Evolutionary conservation across 2,797 vertebrate genomes (phyloP), one percentile per base, ranked within the genome.

Genomic region (Sylvilagus floridanus): DNA sequence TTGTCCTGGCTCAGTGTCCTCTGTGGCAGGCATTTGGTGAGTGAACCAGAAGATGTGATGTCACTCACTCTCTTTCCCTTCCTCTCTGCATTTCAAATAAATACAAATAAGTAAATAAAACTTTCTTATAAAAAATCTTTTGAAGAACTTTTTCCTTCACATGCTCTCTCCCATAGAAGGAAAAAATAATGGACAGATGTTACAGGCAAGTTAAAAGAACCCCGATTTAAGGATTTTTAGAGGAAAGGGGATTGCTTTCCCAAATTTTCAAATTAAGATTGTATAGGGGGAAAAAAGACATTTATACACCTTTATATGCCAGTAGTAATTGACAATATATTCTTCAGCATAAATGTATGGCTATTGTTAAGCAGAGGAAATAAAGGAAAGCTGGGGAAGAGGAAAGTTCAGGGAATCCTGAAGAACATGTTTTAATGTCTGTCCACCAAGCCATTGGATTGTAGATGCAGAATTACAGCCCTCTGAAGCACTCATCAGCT

Each of bases 191-290:
- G 88, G 10, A 35, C 22, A 6, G 19, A 65, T 79, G 19, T 47
- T 84, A n/a, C 17, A 72, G 14, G 32, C 28, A 96, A n/a, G 21
- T 35, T 10, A 73, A 92, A 92, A 78, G 2, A 62, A 82, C 5
- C 4, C 12, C 68, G 76, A 82, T 50, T 83, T 87, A 79, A 95
- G 5, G 3, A 30, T 50, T 65, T 65, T 50, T 84, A 7, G 57
- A 83, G 37, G 2, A 57, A 91, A 88, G 87, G 4, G 54, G 60
- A 21, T 93, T 57, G 8, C 88, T 93, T 90, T 57, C 42, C 10
- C 35, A 13, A 76, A 6, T n/a, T 79, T 82, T 94, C 26, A 91
- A 88, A 92, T 88, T 76, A 68, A 57, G 28, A 92, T 63, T 57
- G 5, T 76, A 16, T 4, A 57, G 54, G 54, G 54, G 19, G 19